phyloP scores from a whole-genome alignment of 2,113 vertebrate species.

The Syngnathoides biaculeatus region DNA sequence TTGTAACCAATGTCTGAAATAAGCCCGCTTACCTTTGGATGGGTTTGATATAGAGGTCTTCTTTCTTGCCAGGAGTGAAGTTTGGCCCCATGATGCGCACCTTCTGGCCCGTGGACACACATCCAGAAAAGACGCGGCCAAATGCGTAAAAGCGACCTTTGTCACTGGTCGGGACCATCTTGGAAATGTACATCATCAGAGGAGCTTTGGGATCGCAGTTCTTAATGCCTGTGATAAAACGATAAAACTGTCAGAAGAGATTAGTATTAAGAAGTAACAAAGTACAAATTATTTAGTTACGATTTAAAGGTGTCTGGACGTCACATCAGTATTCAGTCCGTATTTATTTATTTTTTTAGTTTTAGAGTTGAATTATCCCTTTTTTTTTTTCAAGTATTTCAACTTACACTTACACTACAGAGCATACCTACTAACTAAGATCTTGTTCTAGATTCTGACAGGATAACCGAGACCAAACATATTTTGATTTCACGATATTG shows the following conservation, averaged over 20 bases:
- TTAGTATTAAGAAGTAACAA: too few species aligned
- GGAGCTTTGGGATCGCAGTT: constrained; percentile 93
- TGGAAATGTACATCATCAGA: constrained; percentile 97
- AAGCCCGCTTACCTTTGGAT: constrained; percentile 83
- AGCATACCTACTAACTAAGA: too few species aligned
- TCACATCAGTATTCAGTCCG: too few species aligned
- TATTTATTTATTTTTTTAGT: too few species aligned
- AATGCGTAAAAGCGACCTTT: constrained; percentile 96
- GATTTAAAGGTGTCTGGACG: too few species aligned
- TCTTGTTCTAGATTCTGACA: too few species aligned
- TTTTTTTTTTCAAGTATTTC: too few species aligned
- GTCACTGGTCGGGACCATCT: constrained; percentile 94
- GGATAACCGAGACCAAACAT: too few species aligned
- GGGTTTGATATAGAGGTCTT: constrained; percentile 91
- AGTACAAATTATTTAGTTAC: too few species aligned
- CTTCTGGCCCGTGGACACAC: constrained; percentile 88
- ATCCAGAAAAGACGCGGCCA: constrained; percentile 90
- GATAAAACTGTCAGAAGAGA: background rate
- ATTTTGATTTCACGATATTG: too few species aligned
- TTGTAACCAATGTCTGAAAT: background rate
- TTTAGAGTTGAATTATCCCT: too few species aligned
- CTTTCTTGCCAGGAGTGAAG: constrained; percentile 91
- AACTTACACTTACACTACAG: too few species aligned
- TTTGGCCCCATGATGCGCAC: constrained; percentile 97
- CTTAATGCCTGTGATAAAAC: constrained; percentile 81